These are phyloP conservation scores for Sarcophaga subvicina DNA, from an alignment of 2,888 invertebrate genomes.

Conservation along the genomic window DNA sequence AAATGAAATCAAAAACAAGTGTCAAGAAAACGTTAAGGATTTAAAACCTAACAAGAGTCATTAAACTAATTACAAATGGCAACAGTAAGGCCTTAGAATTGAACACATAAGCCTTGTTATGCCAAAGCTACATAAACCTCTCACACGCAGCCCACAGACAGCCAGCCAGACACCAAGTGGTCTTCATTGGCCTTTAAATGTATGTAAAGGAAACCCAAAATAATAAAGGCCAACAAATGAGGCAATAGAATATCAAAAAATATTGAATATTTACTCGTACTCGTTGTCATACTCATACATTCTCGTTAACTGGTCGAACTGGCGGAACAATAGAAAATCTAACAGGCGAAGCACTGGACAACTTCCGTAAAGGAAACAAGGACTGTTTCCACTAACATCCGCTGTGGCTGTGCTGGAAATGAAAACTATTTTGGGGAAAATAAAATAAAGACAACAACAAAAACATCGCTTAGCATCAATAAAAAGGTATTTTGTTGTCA, in stretches of 20 bases:
- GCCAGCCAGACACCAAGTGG: not conserved
- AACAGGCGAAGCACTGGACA: not conserved
- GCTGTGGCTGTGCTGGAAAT: constrained; percentile 29
- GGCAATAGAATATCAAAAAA: not conserved
- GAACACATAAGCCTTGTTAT: constrained; percentile 24
- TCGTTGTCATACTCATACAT: too few species aligned
- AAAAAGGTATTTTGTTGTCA: constrained; percentile 38
- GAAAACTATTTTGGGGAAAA: constrained; percentile 6
- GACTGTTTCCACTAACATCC: constrained; percentile 62
- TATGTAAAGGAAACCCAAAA: not conserved
- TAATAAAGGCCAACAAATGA: constrained; percentile 17
- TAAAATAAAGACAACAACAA: constrained; percentile 6
- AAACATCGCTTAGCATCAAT: not conserved
- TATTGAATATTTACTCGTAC: too few species aligned
- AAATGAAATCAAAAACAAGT: not conserved
- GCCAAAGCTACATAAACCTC: constrained; percentile 1
- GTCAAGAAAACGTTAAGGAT: constrained; percentile 14
- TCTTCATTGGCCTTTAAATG: not conserved
- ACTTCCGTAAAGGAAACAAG: constrained; percentile 66
- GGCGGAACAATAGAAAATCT: not conserved
- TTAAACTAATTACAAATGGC: constrained; percentile 12
- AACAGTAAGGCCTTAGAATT: not conserved
- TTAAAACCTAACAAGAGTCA: constrained; percentile 9
- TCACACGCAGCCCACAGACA: too few species aligned
- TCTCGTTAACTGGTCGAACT: constrained; percentile 3